Percentiles rank a stretch among this genome's conserved stretches.
Conservation (phyloP, 2,113 vertebrate species). For the Euleptes europaea region DNA sequence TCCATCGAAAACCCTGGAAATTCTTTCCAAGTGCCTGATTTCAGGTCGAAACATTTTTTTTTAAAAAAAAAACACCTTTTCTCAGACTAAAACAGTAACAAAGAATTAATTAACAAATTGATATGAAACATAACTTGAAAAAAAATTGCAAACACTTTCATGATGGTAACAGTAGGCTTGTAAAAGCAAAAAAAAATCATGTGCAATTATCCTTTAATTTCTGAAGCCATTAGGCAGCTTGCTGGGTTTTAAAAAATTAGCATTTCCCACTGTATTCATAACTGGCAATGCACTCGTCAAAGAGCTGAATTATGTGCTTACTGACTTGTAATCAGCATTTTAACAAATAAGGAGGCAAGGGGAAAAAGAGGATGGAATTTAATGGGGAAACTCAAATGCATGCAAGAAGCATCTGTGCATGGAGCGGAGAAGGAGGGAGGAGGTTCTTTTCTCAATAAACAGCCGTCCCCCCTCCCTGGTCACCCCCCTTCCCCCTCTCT, state of each 20-base stretch:
- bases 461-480: conserved; percentile 62
- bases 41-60: background rate
- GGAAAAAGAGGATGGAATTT: conserved; percentile 33
- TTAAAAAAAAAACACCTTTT: conserved; percentile 2
- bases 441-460: background rate
- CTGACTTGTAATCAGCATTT: conserved; percentile 52
- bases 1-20: background rate
- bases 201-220: conserved; percentile 67
- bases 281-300: conserved; percentile 44
- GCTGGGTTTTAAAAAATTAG: conserved; percentile 41
- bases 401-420: conserved; percentile 47
- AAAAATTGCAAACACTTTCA: conserved; percentile 38
- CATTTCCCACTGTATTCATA: conserved; percentile 34
- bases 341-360: conserved; percentile 38
- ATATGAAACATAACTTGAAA: conserved; percentile 7
- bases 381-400: conserved; percentile 53
- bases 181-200: conserved; percentile 44
- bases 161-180: conserved; percentile 36
- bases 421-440: conserved; percentile 40
- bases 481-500: conserved; percentile 57
- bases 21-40: background rate
- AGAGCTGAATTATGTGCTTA: conserved; percentile 51
- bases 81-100: conserved; percentile 18
- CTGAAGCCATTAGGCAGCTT: conserved; percentile 62
- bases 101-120: conserved; percentile 50